These are phyloP conservation scores for Hydractinia echinata DNA, from an alignment of 30 jellyfish, hydroid and myxozoan genomes.

Conservation along the genomic window DNA sequence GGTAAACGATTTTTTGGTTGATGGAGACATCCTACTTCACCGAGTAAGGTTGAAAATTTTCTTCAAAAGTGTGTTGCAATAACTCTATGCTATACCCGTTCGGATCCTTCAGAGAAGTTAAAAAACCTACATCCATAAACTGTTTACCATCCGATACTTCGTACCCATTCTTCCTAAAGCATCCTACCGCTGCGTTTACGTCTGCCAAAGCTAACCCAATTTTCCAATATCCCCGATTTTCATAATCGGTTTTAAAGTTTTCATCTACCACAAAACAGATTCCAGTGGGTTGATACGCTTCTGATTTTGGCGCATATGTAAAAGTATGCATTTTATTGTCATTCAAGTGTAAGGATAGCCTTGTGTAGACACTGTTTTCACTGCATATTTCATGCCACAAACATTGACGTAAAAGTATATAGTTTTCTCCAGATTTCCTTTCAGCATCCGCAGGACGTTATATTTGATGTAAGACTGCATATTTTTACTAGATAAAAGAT, in stretches of 20 bases:
- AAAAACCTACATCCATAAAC: neutral
- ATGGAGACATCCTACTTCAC: neutral
- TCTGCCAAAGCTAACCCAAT: neutral
- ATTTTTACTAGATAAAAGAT: no score
- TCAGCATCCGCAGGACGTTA: neutral
- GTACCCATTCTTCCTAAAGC: neutral
- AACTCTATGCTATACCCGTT: slow-evolving; percentile 7
- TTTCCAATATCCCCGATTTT: neutral
- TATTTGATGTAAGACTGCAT: neutral
- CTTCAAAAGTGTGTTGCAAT: neutral
- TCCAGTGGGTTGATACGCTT: slow-evolving; percentile 6
- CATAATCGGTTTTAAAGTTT: neutral
- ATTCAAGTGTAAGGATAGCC: slow-evolving; percentile 7
- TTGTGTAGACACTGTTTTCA: neutral
- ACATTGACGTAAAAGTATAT: neutral
- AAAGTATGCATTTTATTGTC: slow-evolving; percentile 6
- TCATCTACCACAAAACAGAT: neutral
- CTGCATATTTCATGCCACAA: slow-evolving; percentile 2
- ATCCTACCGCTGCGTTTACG: neutral
- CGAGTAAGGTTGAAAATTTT: neutral
- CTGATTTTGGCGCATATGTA: neutral
- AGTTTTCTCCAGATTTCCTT: neutral
- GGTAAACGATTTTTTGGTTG: neutral
- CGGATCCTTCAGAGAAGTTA: neutral
- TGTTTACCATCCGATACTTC: neutral